A percentile compares a stretch with the other conserved stretches of the same genome.
These are phyloP conservation scores for Probosciger aterrimus DNA, from an alignment of 2,113 vertebrate species.

Conservation along the genomic window DNA sequence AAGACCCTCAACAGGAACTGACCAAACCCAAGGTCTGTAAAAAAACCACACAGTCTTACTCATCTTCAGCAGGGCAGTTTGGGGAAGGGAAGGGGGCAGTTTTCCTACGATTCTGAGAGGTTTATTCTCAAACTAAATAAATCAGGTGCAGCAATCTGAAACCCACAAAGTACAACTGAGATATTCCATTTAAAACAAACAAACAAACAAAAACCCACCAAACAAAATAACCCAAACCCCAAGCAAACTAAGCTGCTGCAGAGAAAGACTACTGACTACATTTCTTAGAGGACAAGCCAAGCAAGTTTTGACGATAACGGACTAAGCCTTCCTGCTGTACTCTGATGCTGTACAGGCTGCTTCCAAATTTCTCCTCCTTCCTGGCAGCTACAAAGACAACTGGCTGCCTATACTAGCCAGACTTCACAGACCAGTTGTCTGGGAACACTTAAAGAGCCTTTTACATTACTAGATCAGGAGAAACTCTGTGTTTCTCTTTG, in stretches of 20 bases:
- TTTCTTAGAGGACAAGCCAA: not conserved
- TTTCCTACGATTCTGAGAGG: not conserved
- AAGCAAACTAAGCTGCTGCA: not conserved
- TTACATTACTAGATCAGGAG: not conserved
- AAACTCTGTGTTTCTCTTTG: not conserved
- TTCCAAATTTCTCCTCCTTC: not conserved
- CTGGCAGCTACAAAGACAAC: not conserved
- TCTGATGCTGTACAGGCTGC: not conserved
- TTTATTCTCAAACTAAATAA: not conserved
- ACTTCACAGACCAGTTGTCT: constrained; percentile 1
- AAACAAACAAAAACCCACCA: not conserved
- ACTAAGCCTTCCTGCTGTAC: not conserved
- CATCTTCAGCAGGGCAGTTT: not conserved
- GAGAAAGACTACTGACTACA: not conserved
- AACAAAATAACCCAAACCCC: not conserved
- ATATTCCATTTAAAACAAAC: not conserved
- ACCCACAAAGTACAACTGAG: not conserved
- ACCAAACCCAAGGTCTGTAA: not conserved
- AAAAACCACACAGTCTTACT: not conserved
- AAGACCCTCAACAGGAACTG: not conserved
- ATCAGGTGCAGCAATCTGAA: not conserved
- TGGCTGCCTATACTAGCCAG: not conserved
- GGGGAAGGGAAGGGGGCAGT: fast-evolving
- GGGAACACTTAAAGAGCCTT: not conserved
- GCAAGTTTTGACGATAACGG: not conserved